Percentiles rank a stretch among this genome's conserved stretches.
phyloP scores from a whole-genome alignment of 2,888 invertebrate species.

The Athetis lepigone region DNA sequence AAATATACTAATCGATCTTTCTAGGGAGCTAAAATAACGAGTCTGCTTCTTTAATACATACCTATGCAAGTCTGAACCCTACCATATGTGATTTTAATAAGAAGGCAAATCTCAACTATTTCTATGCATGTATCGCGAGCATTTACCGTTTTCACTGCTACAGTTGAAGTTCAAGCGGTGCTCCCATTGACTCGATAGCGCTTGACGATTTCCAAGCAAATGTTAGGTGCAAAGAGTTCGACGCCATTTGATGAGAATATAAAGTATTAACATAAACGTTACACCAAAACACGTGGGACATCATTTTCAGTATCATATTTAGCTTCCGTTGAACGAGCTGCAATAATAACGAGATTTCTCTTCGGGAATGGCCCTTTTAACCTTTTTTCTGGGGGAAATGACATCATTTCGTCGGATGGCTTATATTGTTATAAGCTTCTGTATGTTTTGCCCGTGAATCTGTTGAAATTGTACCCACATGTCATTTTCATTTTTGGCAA shows the following conservation, averaged over 20 bases:
- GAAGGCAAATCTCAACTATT: slow-evolving; percentile 52
- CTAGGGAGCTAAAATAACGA: background rate
- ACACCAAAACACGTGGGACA: slow-evolving; percentile 61
- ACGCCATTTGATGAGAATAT: slow-evolving; percentile 54
- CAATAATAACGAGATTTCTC: slow-evolving; percentile 74
- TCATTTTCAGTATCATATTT: slow-evolving; percentile 70
- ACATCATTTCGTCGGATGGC: slow-evolving; percentile 74
- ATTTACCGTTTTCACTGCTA: slow-evolving; percentile 32
- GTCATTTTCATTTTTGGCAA: slow-evolving; percentile 64
- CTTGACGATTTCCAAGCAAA: slow-evolving; percentile 27
- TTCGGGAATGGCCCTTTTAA: slow-evolving; percentile 74
- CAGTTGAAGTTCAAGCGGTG: slow-evolving; percentile 30
- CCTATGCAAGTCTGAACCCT: slow-evolving; percentile 14
- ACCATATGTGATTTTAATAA: slow-evolving; percentile 36
- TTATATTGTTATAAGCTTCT: slow-evolving; percentile 75
- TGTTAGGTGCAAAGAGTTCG: slow-evolving; percentile 40
- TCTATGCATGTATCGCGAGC: slow-evolving; percentile 51
- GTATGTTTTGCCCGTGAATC: slow-evolving; percentile 70
- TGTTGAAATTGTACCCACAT: slow-evolving; percentile 64
- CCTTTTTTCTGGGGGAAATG: slow-evolving; percentile 75
- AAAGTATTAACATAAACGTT: slow-evolving; percentile 64
- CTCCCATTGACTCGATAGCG: slow-evolving; percentile 30
- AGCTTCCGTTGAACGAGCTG: slow-evolving; percentile 71
- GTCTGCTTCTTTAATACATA: slow-evolving; percentile 14
- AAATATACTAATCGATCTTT: too few relatives aligned